phyloP scores from a whole-genome alignment of 2,888 invertebrate genomes.

The Lissocephala sabroskyi region DNA sequence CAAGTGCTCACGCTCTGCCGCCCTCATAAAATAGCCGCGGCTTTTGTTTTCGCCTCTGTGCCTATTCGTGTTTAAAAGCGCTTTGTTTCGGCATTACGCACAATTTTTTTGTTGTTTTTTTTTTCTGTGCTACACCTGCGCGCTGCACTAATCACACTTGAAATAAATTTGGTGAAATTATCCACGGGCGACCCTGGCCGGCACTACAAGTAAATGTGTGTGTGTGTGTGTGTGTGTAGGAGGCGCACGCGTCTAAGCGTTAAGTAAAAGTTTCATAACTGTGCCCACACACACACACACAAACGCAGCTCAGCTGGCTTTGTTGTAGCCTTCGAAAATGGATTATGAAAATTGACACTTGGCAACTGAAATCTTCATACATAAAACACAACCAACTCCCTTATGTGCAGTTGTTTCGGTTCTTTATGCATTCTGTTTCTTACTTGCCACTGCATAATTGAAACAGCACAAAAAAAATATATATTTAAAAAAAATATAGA shows the following conservation, averaged over 20 bases:
- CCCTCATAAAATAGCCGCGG: slow-evolving; percentile 37
- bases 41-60: slow-evolving; percentile 4
- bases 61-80: not conserved
- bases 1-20: slow-evolving; percentile 37
- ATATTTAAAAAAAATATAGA: not conserved
- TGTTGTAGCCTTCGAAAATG: too few relatives aligned
- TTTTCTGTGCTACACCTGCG: slow-evolving; percentile 14
- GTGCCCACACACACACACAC: not conserved
- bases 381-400: slow-evolving; percentile 13
- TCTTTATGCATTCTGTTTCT: slow-evolving; percentile 8
- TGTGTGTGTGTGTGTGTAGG: slow-evolving; percentile 8
- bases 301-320: too few relatives aligned
- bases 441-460: slow-evolving; percentile 12
- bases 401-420: slow-evolving; percentile 7
- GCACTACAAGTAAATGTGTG: slow-evolving; percentile 1
- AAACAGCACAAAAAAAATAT: slow-evolving; percentile 1
- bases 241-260: slow-evolving; percentile 14
- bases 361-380: slow-evolving; percentile 9
- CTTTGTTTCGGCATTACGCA: slow-evolving; percentile 7
- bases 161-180: slow-evolving; percentile 34
- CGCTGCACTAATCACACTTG: slow-evolving; percentile 27
- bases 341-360: not conserved
- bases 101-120: slow-evolving; percentile 11
- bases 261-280: slow-evolving; percentile 25
- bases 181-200: slow-evolving; percentile 6